Evolutionary conservation across 2,888 invertebrate species (phyloP).

Genomic region (Caenorhabditis sp.): DNA sequence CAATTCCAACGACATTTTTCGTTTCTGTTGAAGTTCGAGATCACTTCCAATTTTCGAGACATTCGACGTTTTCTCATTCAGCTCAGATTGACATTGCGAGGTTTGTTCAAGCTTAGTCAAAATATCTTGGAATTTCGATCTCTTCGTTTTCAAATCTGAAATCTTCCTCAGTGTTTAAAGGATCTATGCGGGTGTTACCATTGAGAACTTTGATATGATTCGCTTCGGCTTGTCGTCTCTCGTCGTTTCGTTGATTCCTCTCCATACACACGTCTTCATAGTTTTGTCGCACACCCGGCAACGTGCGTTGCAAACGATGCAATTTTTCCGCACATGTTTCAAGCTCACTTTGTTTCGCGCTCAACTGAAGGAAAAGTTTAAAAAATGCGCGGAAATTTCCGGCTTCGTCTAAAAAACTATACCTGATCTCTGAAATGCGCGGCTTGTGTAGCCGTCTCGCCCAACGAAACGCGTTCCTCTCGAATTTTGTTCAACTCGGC

Average conservation of each 20-base stretch:
- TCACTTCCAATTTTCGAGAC: neutral
- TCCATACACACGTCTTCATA: neutral
- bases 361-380: neutral
- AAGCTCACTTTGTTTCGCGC: neutral
- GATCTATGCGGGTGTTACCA: neutral
- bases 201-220: neutral
- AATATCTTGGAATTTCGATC: neutral
- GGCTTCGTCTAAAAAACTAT: neutral
- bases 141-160: neutral
- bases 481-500: slow-evolving; percentile 28
- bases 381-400: too few relatives aligned
- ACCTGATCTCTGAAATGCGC: slow-evolving; percentile 1
- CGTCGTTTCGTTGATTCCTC: slow-evolving; percentile 4
- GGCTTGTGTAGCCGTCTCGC: slow-evolving; percentile 37
- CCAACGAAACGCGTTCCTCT: slow-evolving; percentile 30
- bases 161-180: neutral
- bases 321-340: neutral
- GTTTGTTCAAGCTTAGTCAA: neutral
- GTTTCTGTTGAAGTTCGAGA: neutral
- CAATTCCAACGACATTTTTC: neutral
- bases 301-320: neutral
- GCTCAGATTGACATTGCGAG: neutral
- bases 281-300: neutral
- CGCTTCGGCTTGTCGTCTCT: neutral
- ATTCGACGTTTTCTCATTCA: neutral